Conservation (phyloP, 37 sponge, comb jelly and placozoan species). For the Tethya wilhelma region DNA sequence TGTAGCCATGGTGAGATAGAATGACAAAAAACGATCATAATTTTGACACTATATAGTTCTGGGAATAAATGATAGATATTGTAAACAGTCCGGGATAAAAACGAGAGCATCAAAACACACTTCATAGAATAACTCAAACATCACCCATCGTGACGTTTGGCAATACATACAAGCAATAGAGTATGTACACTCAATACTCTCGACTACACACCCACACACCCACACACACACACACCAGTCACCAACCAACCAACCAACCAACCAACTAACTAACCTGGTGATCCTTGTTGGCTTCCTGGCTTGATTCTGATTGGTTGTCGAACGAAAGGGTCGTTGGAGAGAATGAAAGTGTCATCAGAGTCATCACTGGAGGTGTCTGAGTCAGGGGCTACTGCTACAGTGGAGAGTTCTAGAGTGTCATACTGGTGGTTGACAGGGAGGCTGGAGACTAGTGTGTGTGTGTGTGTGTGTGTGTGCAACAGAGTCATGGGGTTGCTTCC, state of each 20-base stretch:
- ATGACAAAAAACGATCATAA: too few relatives aligned
- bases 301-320: neutral
- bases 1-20: too few relatives aligned
- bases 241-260: conserved; percentile 15
- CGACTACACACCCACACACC: conserved; percentile 19
- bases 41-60: too few relatives aligned
- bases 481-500: neutral
- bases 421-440: neutral
- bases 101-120: too few relatives aligned
- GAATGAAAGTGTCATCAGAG: neutral
- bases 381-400: neutral
- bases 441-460: neutral
- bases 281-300: neutral
- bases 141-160: too few relatives aligned
- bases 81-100: too few relatives aligned
- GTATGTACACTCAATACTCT: too few relatives aligned
- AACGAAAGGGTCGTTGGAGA: neutral
- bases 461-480: neutral
- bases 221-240: conserved; percentile 22
- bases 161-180: too few relatives aligned
- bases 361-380: neutral
- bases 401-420: neutral
- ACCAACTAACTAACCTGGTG: too few relatives aligned
- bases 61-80: too few relatives aligned
- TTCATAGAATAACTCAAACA: too few relatives aligned